A percentile compares a stretch with the other conserved stretches of the same genome.
These are phyloP conservation scores for Hippocampus kuda DNA, from an alignment of 2,797 vertebrate species.

Conservation along the genomic window DNA sequence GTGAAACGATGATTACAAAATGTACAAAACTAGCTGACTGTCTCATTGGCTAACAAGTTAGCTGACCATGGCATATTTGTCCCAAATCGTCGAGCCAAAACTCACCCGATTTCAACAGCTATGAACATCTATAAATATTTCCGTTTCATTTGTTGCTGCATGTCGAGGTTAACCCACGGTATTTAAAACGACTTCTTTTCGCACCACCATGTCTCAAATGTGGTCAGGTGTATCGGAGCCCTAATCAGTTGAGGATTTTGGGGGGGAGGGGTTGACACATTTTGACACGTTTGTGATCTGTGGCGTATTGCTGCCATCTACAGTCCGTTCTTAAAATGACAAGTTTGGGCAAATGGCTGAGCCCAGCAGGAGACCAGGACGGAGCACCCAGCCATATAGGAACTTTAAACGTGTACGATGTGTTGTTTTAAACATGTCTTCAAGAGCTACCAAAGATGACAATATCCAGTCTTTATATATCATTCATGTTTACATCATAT, in stretches of 20 bases:
- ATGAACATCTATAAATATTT: not conserved
- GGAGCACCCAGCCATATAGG: too few species aligned
- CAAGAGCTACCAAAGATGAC: too few species aligned
- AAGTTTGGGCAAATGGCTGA: too few species aligned
- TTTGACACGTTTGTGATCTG: not conserved
- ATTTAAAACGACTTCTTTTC: not conserved
- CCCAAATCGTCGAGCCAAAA: not conserved
- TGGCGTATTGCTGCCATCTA: not conserved
- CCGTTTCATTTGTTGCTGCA: not conserved
- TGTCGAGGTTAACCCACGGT: not conserved
- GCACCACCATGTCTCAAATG: not conserved
- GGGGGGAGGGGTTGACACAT: not conserved
- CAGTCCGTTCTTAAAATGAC: not conserved
- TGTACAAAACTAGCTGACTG: not conserved
- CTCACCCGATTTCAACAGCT: slow-evolving; percentile 26
- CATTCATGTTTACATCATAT: too few species aligned
- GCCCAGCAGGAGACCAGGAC: too few species aligned
- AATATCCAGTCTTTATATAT: too few species aligned
- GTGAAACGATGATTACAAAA: not conserved
- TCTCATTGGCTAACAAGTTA: not conserved
- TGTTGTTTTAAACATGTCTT: too few species aligned
- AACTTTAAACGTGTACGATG: too few species aligned
- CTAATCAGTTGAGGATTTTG: slow-evolving; percentile 38
- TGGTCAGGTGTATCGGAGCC: slow-evolving; percentile 16
- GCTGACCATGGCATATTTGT: not conserved